Base-by-base conservation (phyloP, 2,797 vertebrate genomes). In the Hemibagrus guttatus region DNA sequence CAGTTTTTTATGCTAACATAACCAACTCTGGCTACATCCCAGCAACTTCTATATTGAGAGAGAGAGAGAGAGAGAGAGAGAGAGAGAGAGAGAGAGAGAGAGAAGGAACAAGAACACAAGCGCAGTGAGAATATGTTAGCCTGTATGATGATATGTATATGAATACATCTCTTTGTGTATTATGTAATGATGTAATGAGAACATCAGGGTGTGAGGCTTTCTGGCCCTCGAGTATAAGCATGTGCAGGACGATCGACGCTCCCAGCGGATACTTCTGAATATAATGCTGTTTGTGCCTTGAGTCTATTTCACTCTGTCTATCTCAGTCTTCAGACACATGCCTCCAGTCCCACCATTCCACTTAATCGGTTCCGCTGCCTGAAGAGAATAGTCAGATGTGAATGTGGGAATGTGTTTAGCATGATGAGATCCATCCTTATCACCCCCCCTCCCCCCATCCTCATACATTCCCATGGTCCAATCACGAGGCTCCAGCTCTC, bases 201-300 rank as follows among this genome's bases (percentile, higher is more conserved):
- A 46, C 35, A 82, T 64, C 58, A 52, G 83, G 3, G 58, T 61
- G 83, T 42, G 31, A 39, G 56, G 46, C 49, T 82, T 64, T 63
- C 76, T 66, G 86, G 85, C 58, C 81, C 76, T 74, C 74, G 71
- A 84, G 88, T 87, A 28, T 81, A 81, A 88, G 91, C 80, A 74
- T 81, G 91, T 84, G 86, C 91, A 89, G 89, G 83, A 89, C 87
- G 88, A 92, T 89, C 28, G 87, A 85, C 52, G 78, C 86, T 89
- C 92, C 93, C 93, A 87, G 89, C 79, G 93, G 93, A 95, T 94
- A 92, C 92, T 91, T 91, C 88, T 88, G 90, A 92, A 91, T 91
- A 88, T 91, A 93, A 92, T 92, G 89, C 91, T 93, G 88, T 91
- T 88, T 94, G 93, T 82, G 93, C 93, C 93, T 93, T 90, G 90